Evolutionary conservation across 2,888 invertebrate genomes (phyloP).

Genomic region (Operophtera brumata): DNA sequence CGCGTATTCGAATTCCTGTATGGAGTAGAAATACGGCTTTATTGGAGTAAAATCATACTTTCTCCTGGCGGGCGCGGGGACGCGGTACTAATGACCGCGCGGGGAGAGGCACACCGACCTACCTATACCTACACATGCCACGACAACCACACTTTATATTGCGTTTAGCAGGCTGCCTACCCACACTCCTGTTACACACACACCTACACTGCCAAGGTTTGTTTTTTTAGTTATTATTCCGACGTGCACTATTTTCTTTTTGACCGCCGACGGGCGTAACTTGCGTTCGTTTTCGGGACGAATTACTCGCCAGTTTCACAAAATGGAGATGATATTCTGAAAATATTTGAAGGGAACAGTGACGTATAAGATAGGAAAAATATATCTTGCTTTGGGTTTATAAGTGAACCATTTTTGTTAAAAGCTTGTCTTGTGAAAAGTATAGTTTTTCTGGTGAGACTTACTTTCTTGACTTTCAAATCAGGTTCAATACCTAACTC

Average conservation of each 20-base stretch:
- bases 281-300: slow-evolving; percentile 39
- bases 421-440: too few relatives aligned
- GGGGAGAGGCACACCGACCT: slow-evolving; percentile 72
- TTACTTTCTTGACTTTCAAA: too few relatives aligned
- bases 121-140: slow-evolving; percentile 65
- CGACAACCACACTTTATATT: slow-evolving; percentile 80
- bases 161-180: slow-evolving; percentile 77
- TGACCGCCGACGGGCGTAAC: slow-evolving; percentile 52
- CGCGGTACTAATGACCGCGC: slow-evolving; percentile 79
- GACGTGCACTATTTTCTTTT: slow-evolving; percentile 74
- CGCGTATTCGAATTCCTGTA: slow-evolving; percentile 79
- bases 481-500: too few relatives aligned
- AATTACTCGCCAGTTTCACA: slow-evolving; percentile 37
- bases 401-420: too few relatives aligned
- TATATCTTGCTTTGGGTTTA: too few relatives aligned
- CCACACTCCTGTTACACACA: slow-evolving; percentile 67
- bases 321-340: slow-evolving; percentile 36
- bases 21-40: slow-evolving; percentile 81
- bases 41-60: slow-evolving; percentile 81
- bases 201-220: slow-evolving; percentile 57
- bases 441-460: too few relatives aligned
- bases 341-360: slow-evolving; percentile 33
- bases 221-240: slow-evolving; percentile 72
- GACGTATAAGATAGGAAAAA: slow-evolving; percentile 1
- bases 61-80: slow-evolving; percentile 72